Conservation (phyloP, 35 echinoderm and acorn worm species). For the Strongylocentrotus purpuratus region DNA sequence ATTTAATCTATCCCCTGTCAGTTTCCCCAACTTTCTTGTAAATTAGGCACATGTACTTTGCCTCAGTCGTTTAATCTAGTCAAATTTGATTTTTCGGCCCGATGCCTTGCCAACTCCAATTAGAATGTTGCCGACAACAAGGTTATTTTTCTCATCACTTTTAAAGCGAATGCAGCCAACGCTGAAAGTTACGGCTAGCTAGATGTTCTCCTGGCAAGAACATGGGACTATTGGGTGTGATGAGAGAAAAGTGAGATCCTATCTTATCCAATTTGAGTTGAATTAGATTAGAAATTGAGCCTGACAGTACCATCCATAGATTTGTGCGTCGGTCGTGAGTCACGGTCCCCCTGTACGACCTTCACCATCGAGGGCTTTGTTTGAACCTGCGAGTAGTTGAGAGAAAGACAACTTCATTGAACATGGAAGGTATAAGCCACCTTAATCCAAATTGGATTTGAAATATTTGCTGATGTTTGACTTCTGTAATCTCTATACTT, state of each 20-base stretch:
- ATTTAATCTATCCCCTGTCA: not conserved
- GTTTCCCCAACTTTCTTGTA: not conserved
- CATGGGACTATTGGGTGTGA: not conserved
- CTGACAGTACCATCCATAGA: conserved; percentile 25
- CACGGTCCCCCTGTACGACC: not conserved
- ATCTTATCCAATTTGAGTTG: conserved; percentile 5
- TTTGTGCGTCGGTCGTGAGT: not conserved
- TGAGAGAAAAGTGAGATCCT: conserved; percentile 25
- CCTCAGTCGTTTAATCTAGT: not conserved
- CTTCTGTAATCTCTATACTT: not conserved
- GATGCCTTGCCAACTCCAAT: not conserved
- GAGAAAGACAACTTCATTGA: not conserved
- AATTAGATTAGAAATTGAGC: conserved; percentile 39
- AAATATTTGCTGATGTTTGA: conserved; percentile 4
- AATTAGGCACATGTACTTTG: not conserved
- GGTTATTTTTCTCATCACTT: not conserved
- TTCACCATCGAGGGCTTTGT: not conserved
- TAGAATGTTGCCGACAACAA: not conserved
- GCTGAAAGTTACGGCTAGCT: not conserved
- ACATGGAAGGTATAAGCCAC: not conserved
- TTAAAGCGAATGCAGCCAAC: not conserved
- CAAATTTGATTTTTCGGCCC: not conserved
- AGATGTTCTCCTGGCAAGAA: not conserved
- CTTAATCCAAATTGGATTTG: not conserved
- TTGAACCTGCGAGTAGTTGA: not conserved